Percentiles rank a stretch among this genome's conserved stretches.
These are phyloP conservation scores for Esox masquinongy DNA, from an alignment of 2,797 vertebrate genomes.

Conservation along the genomic window DNA sequence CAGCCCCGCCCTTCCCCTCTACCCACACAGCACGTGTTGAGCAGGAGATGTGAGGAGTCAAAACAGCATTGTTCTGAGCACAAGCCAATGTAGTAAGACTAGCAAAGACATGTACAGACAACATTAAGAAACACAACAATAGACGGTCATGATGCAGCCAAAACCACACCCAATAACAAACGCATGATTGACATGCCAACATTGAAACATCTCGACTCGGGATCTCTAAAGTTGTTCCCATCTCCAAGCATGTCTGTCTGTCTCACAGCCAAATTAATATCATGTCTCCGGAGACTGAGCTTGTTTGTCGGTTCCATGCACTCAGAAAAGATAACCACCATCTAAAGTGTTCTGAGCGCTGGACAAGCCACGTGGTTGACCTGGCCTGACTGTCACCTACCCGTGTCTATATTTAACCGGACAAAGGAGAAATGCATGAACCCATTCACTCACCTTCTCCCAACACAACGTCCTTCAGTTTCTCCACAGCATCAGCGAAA, in stretches of 20 bases:
- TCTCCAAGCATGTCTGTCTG: neutral
- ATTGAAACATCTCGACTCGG: neutral
- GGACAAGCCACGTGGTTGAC: neutral
- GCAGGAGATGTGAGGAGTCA: constrained; percentile 23
- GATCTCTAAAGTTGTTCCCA: neutral
- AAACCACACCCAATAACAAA: constrained; percentile 16
- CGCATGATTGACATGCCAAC: neutral
- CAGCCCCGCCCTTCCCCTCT: constrained; percentile 25
- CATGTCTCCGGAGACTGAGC: neutral
- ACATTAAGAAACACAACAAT: constrained; percentile 11
- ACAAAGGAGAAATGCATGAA: neutral
- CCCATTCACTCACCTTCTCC: constrained; percentile 77
- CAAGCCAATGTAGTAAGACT: constrained; percentile 12
- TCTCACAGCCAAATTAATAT: neutral
- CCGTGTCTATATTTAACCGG: too few species aligned
- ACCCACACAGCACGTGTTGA: neutral
- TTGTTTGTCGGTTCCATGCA: neutral
- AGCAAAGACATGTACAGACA: neutral
- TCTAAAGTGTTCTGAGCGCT: neutral
- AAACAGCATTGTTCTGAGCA: constrained; percentile 34
- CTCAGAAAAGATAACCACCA: neutral
- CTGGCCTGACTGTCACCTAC: neutral
- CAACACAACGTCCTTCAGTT: constrained; percentile 89
- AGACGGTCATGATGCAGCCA: neutral
- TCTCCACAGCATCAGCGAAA: constrained; percentile 92